Conservation (phyloP, 2,888 invertebrate genomes). For the Latrodectus hesperus region DNA sequence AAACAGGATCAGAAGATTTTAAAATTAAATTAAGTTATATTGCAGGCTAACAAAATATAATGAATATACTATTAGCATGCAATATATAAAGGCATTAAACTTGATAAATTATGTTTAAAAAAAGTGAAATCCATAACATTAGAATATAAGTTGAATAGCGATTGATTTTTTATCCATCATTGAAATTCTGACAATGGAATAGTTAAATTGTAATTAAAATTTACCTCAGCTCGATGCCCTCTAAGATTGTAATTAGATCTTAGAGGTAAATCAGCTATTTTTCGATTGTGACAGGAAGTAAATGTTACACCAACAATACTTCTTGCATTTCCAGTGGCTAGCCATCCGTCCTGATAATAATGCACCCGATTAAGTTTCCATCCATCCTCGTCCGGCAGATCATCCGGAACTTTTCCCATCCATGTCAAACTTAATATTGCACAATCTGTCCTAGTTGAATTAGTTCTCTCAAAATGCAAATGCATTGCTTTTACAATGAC, state of each 20-base stretch:
- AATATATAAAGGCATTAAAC: too few species aligned
- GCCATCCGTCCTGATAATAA: conserved; percentile 98
- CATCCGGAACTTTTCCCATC: conserved; percentile 99
- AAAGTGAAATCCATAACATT: too few species aligned
- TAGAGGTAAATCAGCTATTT: conserved; percentile 80
- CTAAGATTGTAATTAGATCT: conserved; percentile 97
- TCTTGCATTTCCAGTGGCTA: conserved; percentile 94
- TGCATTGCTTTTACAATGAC: conserved; percentile 81
- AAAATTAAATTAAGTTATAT: too few species aligned
- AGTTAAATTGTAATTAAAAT: neutral
- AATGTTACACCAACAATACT: conserved; percentile 97
- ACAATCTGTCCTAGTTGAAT: conserved; percentile 83
- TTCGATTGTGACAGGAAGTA: conserved; percentile 91
- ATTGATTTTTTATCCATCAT: too few species aligned
- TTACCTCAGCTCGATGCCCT: conserved; percentile 95
- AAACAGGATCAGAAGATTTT: too few species aligned
- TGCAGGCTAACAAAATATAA: too few species aligned
- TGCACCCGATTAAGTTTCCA: conserved; percentile 88
- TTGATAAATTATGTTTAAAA: too few species aligned
- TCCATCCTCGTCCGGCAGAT: conserved; percentile 93
- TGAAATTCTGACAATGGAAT: too few species aligned
- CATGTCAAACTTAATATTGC: conserved; percentile 94
- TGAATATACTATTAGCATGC: too few species aligned
- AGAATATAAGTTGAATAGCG: too few species aligned
- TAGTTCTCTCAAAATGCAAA: conserved; percentile 94